phyloP scores from a whole-genome alignment of 2,797 vertebrate species.

The Cyprinella venusta region DNA sequence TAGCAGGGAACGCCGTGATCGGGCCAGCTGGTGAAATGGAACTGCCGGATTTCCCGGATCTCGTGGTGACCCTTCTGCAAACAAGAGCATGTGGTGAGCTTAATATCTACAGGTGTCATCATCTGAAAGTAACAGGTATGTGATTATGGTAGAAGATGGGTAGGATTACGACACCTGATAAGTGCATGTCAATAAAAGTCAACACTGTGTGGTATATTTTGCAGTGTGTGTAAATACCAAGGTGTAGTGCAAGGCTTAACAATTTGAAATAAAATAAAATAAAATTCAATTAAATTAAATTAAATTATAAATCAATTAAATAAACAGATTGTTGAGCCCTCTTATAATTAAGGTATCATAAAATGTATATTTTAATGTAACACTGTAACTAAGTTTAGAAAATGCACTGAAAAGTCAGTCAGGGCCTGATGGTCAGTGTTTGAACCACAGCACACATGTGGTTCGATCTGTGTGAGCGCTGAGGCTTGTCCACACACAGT shows the following conservation, averaged over 20 bases:
- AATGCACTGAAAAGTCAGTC: neutral
- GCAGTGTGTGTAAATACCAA: neutral
- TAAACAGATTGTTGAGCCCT: neutral
- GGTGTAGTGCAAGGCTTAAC: neutral
- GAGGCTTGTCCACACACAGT: conserved; percentile 11
- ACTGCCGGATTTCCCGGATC: conserved; percentile 96
- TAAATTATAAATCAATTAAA: too few species aligned
- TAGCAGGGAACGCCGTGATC: conserved; percentile 97
- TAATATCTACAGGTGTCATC: conserved; percentile 14
- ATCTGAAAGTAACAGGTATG: neutral
- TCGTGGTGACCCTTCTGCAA: conserved; percentile 96
- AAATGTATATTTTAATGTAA: neutral
- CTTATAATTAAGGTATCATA: neutral
- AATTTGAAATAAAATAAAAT: neutral
- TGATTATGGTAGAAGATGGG: conserved; percentile 7
- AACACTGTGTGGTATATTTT: conserved; percentile 1
- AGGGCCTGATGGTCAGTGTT: neutral
- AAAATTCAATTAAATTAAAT: neutral
- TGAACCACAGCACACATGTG: neutral
- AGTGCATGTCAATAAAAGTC: neutral
- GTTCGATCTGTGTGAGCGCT: neutral
- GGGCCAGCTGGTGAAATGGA: conserved; percentile 98
- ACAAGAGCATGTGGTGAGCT: conserved; percentile 13
- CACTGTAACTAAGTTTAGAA: neutral
- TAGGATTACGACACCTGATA: conserved; percentile 8